Conservation (phyloP, 2,888 invertebrate genomes). For the Agelastica alni region DNA sequence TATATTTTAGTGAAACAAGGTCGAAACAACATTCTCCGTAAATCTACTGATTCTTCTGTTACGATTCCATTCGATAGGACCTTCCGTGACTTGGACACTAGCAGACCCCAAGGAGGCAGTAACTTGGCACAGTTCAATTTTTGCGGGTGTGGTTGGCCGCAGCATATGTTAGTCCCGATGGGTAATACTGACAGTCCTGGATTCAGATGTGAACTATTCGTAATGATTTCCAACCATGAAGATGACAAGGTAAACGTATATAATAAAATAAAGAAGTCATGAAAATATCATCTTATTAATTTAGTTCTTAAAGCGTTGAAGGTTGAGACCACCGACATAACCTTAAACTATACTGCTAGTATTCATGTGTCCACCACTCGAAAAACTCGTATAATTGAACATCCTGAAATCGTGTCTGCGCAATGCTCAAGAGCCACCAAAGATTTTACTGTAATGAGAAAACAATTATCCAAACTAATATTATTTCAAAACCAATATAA, state of each 20-base stretch:
- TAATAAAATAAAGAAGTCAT: too few species aligned
- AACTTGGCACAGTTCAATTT: conserved; percentile 68
- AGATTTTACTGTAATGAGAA: too few species aligned
- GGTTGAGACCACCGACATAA: too few species aligned
- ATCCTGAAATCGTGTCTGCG: too few species aligned
- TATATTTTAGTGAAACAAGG: conserved; percentile 66
- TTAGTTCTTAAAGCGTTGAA: too few species aligned
- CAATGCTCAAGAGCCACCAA: too few species aligned
- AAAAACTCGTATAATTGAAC: too few species aligned
- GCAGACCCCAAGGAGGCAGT: conserved; percentile 64
- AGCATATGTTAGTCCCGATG: conserved; percentile 78
- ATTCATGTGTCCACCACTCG: too few species aligned
- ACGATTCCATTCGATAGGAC: conserved; percentile 83
- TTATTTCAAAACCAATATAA: too few species aligned
- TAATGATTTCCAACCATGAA: conserved; percentile 75
- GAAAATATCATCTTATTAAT: too few species aligned
- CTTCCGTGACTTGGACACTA: conserved; percentile 71
- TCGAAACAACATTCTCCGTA: conserved; percentile 67
- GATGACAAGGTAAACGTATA: conserved; percentile 74
- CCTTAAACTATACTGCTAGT: too few species aligned
- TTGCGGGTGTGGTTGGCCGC: conserved; percentile 90
- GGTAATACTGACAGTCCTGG: conserved; percentile 65
- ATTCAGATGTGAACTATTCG: conserved; percentile 70
- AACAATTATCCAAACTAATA: too few species aligned
- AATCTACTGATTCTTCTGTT: conserved; percentile 74